Base-by-base conservation (phyloP, 2,888 invertebrate species). In the Ligdia adustata region DNA sequence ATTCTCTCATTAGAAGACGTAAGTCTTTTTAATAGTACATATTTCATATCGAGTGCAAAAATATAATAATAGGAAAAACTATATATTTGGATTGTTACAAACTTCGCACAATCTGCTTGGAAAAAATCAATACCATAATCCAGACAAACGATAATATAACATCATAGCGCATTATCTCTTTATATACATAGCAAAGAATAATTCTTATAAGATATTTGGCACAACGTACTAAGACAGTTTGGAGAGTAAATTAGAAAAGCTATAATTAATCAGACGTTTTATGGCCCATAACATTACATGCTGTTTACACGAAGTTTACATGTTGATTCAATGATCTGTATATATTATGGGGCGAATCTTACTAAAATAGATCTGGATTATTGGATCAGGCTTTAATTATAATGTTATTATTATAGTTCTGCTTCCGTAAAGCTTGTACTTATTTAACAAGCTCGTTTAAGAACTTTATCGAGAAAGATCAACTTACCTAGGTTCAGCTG, bases 401-500 rank as follows among this genome's bases (percentile, higher is more conserved):
- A 24, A 34, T 14, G 24, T 22, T 22, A 12, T 5, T 9, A 9
- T 4, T 3, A 13, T 20, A 4, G 1, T 33, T 7, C 11, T 3
- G 11, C 18, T 22, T 22, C 4, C n/a, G 13, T 9, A 26, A 18
- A 24, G n/a, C n/a, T n/a, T n/a, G n/a, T n/a, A n/a, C n/a, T n/a
- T n/a, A n/a, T n/a, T n/a, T n/a, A n/a, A n/a, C n/a, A n/a, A n/a
- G n/a, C n/a, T n/a, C n/a, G n/a, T n/a, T n/a, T n/a, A n/a, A n/a
- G n/a, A n/a, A n/a, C n/a, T n/a, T n/a, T n/a, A n/a, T n/a, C n/a
- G 4, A 24, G 4, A 9, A 34, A 12, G 9, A 28, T 13, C 7
- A 42, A 47, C 67, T 75, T 59, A 88, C 90, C 88, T 85, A 62
- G 86, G 82, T 83, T 90, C 90, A 72, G 80, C 88, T 68, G 90